Percentiles rank a stretch among this genome's conserved stretches.
These are phyloP conservation scores for Sarcophaga caerulescens DNA, from an alignment of 2,888 invertebrate genomes.

Conservation along the genomic window DNA sequence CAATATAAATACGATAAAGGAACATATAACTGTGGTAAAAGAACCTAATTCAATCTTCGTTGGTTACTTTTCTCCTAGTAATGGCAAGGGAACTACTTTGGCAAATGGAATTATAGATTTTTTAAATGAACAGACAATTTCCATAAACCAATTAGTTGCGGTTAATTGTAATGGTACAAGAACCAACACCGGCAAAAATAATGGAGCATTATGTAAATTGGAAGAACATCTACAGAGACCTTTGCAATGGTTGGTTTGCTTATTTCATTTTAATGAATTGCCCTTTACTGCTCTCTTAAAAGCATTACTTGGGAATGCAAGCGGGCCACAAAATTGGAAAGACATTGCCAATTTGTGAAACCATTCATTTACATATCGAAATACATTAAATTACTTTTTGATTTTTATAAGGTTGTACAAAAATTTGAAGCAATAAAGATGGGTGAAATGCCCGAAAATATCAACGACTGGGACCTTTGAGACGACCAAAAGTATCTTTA, in stretches of 20 bases:
- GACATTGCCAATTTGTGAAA: neutral
- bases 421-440: neutral
- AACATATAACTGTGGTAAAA: too few relatives aligned
- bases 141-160: conserved; percentile 5
- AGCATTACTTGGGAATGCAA: conserved; percentile 17
- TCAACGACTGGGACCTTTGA: neutral
- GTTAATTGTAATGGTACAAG: conserved; percentile 32
- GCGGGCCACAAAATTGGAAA: conserved; percentile 29
- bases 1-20: too few relatives aligned
- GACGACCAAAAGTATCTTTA: too few relatives aligned
- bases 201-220: neutral
- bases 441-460: neutral
- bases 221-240: conserved; percentile 20
- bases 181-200: conserved; percentile 11
- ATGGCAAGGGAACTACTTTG: too few relatives aligned
- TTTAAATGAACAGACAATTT: conserved; percentile 11
- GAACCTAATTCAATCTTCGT: too few relatives aligned
- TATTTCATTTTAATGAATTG: conserved; percentile 29
- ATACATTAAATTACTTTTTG: neutral
- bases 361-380: conserved; percentile 13
- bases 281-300: neutral
- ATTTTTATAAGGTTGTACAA: neutral
- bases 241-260: conserved; percentile 31
- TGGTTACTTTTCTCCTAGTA: too few relatives aligned
- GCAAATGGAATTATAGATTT: conserved; percentile 16